Percentiles rank a stretch among this genome's conserved stretches.
These are phyloP conservation scores for Aurelia aurita DNA, from an alignment of 30 jellyfish, hydroid and myxozoan genomes.

Conservation along the genomic window DNA sequence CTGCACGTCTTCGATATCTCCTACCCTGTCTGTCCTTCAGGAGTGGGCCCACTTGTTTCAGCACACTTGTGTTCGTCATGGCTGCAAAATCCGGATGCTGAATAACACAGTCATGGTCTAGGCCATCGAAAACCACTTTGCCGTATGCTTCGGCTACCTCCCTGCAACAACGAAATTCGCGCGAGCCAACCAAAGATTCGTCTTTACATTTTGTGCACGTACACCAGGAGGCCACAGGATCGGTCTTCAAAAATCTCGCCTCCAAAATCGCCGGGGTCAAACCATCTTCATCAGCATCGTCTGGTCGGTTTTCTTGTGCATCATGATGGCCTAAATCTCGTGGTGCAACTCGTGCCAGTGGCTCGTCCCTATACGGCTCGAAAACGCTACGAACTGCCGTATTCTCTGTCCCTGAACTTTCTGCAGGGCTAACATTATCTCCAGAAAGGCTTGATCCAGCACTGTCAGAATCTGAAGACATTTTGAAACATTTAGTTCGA, in stretches of 20 bases:
- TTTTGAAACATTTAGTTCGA: too few relatives aligned
- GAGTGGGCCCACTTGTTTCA: slow-evolving; percentile 14
- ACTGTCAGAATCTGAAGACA: too few relatives aligned
- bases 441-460: too few relatives aligned
- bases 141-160: slow-evolving; percentile 34
- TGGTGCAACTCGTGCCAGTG: too few relatives aligned
- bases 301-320: slow-evolving; percentile 8
- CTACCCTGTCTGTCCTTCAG: too few relatives aligned
- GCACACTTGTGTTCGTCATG: slow-evolving; percentile 10
- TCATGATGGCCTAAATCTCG: too few relatives aligned
- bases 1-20: too few relatives aligned
- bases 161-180: slow-evolving; percentile 38
- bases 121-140: slow-evolving; percentile 50
- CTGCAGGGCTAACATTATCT: too few relatives aligned
- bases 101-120: slow-evolving; percentile 20
- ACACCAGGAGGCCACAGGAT: slow-evolving; percentile 29
- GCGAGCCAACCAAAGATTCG: slow-evolving; percentile 29
- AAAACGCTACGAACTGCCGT: slow-evolving; percentile 25
- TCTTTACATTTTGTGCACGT: slow-evolving; percentile 46
- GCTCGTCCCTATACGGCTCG: too few relatives aligned
- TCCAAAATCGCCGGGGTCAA: slow-evolving; percentile 24
- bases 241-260: slow-evolving; percentile 25
- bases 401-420: too few relatives aligned
- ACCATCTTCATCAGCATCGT: slow-evolving; percentile 53
- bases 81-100: slow-evolving; percentile 37